Percentiles rank a stretch among this genome's conserved stretches.
Conservation (phyloP, 2,888 invertebrate genomes). For the Sinhomidia bicolor region DNA sequence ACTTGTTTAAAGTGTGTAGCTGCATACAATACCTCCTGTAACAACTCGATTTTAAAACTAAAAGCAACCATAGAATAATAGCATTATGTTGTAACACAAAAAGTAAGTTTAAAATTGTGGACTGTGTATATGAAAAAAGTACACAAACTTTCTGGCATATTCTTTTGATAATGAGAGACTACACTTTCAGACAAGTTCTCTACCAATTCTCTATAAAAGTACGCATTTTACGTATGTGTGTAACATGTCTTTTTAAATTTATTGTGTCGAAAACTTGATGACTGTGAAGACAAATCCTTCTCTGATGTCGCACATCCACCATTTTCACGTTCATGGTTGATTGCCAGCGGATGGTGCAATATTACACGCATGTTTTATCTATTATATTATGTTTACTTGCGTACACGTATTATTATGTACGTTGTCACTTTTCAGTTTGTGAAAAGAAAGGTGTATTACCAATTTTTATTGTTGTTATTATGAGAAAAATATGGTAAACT, state of each 20-base stretch:
- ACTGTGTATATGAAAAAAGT: background rate
- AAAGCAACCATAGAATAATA: conserved; percentile 59
- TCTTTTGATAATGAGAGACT: no score
- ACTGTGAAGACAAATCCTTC: conserved; percentile 59
- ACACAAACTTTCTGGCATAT: conserved; percentile 18
- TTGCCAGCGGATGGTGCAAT: conserved; percentile 73
- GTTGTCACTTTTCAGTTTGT: conserved; percentile 18
- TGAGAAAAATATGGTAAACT: background rate
- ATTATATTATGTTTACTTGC: conserved; percentile 37
- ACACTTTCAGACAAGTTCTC: background rate
- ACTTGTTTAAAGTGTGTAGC: no score
- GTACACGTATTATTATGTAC: no score
- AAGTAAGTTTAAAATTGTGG: background rate
- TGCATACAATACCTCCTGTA: background rate
- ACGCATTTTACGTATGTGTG: background rate
- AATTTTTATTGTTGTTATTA: background rate
- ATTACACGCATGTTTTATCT: conserved; percentile 52
- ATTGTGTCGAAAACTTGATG: conserved; percentile 22
- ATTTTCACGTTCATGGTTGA: conserved; percentile 73
- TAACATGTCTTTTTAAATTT: background rate
- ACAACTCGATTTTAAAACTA: conserved; percentile 17
- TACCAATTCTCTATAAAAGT: background rate
- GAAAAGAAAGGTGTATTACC: conserved; percentile 41
- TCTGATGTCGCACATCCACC: conserved; percentile 62
- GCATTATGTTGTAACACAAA: conserved; percentile 37